Evolutionary conservation across 2,797 vertebrate genomes (phyloP), one percentile per base, ranked within the genome.

Genomic region (Toxotes lorentzi): DNA sequence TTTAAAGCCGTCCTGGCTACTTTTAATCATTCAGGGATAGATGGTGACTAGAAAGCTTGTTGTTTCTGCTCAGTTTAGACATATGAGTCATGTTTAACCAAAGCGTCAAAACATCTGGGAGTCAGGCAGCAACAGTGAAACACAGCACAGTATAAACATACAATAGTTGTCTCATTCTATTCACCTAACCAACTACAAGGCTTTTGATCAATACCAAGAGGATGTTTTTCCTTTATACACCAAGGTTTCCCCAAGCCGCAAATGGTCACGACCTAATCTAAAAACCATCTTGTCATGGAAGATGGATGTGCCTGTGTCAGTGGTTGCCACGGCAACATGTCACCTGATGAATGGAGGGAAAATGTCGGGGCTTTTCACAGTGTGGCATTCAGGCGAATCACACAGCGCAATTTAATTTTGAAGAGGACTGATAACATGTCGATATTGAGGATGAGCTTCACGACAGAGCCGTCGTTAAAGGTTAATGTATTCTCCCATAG

Each of bases 401-500:
- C 76, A 71, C 78, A 40, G 53, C 9, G 6, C 78, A 64, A 38
- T 84, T 86, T 73, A 35, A 74, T 82, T 85, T 84, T 83, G 53
- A 81, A 73, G 65, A 72, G 75, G 66, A 69, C 68, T 82, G 85
- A 90, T 87, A 81, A 73, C 13, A 34, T 65, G 64, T 88, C 67
- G 40, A 90, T 90, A 87, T 78, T n/a, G 13, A 76, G 70, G 78
- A 81, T 79, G 38, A 53, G 82, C 79, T 40, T 70, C 35, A 34
- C 23, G n/a, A 75, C 63, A 50, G 47, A 81, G 76, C 48, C 21
- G 1, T 50, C 1, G 32, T 35, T 30, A 92, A 92, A 91, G 89
- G 83, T 90, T 89, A 92, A 93, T 85, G 67, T 84, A 88, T 91
- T 92, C 88, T 56, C 7, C 24, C 45, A 1, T 3, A 34, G 80